Conservation (phyloP, 2,113 vertebrate species). For the Butastur rufipennis region DNA sequence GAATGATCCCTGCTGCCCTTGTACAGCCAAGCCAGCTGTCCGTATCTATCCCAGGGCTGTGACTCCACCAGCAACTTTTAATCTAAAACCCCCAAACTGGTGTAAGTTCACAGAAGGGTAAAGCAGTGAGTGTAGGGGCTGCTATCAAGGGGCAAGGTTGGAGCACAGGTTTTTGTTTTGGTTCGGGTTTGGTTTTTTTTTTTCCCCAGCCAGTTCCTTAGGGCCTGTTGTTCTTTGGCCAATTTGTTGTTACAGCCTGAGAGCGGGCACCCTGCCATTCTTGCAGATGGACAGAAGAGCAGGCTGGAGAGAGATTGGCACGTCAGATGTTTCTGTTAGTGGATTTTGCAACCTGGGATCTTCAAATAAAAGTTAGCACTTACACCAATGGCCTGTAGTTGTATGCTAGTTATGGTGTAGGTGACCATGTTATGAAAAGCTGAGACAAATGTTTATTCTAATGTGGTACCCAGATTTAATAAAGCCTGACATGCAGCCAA, state of each 20-base stretch:
- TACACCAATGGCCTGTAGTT: background rate
- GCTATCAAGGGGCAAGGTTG: background rate
- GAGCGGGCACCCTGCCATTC: background rate
- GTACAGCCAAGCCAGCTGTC: background rate
- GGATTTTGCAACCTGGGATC: background rate
- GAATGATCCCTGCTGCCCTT: background rate
- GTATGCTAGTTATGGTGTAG: background rate
- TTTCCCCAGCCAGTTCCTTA: background rate
- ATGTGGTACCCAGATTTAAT: background rate
- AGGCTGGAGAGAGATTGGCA: background rate
- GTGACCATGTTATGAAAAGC: background rate
- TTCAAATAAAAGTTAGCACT: background rate
- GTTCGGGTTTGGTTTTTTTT: too few relatives aligned
- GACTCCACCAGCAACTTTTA: background rate
- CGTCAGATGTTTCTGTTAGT: background rate
- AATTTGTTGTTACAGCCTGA: background rate
- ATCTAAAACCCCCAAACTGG: background rate
- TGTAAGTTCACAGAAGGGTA: background rate
- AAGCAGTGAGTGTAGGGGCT: background rate
- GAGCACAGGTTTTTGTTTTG: background rate
- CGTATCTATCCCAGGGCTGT: background rate
- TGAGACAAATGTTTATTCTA: background rate
- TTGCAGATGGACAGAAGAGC: background rate
- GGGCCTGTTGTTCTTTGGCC: background rate
- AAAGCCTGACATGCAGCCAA: background rate